Percentiles rank a stretch among this genome's conserved stretches.
These are phyloP conservation scores for Nebria ingens DNA, from an alignment of 1,140 invertebrate species.

Conservation along the genomic window DNA sequence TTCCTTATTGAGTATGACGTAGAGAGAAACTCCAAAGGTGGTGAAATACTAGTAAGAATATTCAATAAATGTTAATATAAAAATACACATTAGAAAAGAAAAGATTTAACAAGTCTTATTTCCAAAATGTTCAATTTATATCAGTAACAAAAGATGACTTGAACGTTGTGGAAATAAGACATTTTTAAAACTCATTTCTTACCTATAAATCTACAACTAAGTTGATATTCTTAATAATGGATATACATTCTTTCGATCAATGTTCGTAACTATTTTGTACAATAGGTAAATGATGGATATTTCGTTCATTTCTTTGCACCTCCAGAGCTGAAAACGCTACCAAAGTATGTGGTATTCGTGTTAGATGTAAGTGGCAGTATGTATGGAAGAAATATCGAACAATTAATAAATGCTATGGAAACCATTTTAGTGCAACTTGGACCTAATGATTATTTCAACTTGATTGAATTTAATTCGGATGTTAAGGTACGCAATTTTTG, in stretches of 20 bases:
- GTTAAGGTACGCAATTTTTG: slow-evolving; percentile 42
- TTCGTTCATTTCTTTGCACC: slow-evolving; percentile 64
- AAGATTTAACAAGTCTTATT: no score
- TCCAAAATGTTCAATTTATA: no score
- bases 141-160: no score
- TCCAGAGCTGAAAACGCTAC: slow-evolving; percentile 39
- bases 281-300: slow-evolving; percentile 59
- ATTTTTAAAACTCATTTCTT: no score
- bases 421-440: slow-evolving; percentile 50
- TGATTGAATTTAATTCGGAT: slow-evolving; percentile 48
- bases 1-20: slow-evolving; percentile 56
- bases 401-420: slow-evolving; percentile 54
- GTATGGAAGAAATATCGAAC: slow-evolving; percentile 48
- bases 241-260: no score
- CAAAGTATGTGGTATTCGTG: slow-evolving; percentile 57
- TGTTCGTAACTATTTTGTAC: no score
- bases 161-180: no score
- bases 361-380: slow-evolving; percentile 58
- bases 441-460: slow-evolving; percentile 52
- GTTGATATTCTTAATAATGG: no score
- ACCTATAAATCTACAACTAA: no score
- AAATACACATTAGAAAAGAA: no score
- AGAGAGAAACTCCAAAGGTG: slow-evolving; percentile 39
- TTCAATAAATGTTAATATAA: background rate
- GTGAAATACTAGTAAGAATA: slow-evolving; percentile 36